Base-by-base conservation (phyloP, 2,113 vertebrate genomes). In the Acrocephalus kingi region DNA sequence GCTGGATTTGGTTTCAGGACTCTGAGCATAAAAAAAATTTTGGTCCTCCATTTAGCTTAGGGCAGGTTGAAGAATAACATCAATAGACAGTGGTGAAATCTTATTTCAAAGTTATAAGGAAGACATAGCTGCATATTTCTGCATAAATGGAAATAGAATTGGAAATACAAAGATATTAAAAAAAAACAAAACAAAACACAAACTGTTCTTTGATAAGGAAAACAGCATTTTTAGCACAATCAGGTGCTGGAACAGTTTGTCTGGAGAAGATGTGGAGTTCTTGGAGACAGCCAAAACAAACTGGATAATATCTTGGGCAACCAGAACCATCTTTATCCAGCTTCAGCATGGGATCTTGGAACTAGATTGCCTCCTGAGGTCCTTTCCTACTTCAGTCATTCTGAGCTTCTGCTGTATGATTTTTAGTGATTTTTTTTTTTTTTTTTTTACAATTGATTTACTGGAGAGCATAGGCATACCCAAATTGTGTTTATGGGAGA, bases 181-280 rank as follows among this genome's bases (percentile, higher is more conserved):
- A 58, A 49, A 58, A 64, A 39, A 21, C 5, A 7, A 25, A 35
- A 23, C 23, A 13, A 20, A 13, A 17, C 10, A 4, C 25, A 31
- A 51, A 27, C 9, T 25, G 2, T 21, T 43, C 0, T 55, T 49
- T 66, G 2, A 23, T 45, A 66, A 66, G 17, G 12, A 54, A 77
- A 84, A 22, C 7, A 71, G 0, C 3, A 23, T 46, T 41, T 87
- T 87, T 85, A 51, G 9, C 6, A 35, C 10, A 59, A 51, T 24
- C 16, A 48, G 24, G 0, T 6, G 30, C 8, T 68, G 27, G 2
- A 90, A n/a, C 8, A 56, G 1, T 11, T 43, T 59, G 1, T 5
- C 25, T 55, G 0, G 4, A 74, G 23, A 84, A 55, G 8, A 3
- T 39, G 11, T 19, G 7, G 6, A 45, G 14, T 27, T 9, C 45